Evolutionary conservation across 2,888 invertebrate species (phyloP), one percentile per base, ranked within the genome.

Genomic region (Argyresthia albistria): DNA sequence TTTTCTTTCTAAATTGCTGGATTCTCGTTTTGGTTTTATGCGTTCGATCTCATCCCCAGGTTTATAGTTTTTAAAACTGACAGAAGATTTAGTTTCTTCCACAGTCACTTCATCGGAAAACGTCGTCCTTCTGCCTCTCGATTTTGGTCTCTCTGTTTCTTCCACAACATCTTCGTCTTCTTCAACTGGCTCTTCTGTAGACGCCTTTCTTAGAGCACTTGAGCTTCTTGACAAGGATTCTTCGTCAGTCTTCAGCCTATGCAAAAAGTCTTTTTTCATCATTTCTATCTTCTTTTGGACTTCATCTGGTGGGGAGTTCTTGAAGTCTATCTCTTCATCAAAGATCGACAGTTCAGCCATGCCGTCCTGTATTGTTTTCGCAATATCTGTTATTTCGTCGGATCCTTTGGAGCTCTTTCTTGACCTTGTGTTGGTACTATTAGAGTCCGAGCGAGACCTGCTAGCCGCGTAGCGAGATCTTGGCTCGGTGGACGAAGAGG

Each of bases 361-460:
- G 25, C 90, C 88, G 43, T 90, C 88, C 73, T 88, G 89, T 0
- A 90, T 88, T 14, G 82, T 88, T 68, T 90, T 89, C 0, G 88
- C 86, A 9, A 90, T 73, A 49, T 89, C 88, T 45, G 78, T 69
- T 8, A 89, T 76, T 12, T 83, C 82, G n/a, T 82, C 88, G 1
- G 79, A 71, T 4, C 65, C 65, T 63, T 79, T 84, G 1, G 79
- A 80, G 53, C 58, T 69, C 53, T 78, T 80, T 55, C 77, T 70
- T 8, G 76, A 75, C 12, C 73, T 14, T 6, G 53, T 39, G 43
- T 25, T 65, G 1, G 71, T 72, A 48, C 76, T 70, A 10, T 63
- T 74, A 1, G 80, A 79, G 53, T 67, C 78, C 6, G 52, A 52
- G 14, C 55, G 52, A 4, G 71, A 69, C 25, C 79, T 66, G 51